Evolutionary conservation across 1,140 invertebrate genomes (phyloP), one percentile per base, ranked within the genome.

Genomic region (Babylonia areolata): DNA sequence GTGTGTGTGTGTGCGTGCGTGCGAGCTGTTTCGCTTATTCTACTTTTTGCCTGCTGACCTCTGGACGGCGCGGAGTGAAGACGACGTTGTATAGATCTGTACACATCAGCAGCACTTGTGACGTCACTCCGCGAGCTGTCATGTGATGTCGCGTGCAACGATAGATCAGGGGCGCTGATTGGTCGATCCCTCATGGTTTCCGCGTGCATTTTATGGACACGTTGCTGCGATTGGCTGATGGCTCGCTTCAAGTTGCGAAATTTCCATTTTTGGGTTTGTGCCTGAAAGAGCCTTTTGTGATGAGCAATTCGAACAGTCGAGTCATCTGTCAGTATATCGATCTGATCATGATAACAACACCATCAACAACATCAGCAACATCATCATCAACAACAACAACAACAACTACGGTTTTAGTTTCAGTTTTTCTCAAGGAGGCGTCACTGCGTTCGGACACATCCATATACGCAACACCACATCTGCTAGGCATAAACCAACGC

Each of bases 171-270:
- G 17, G 91, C 92, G n/a, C 91, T 91, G 54, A 93, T 84, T 28
- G 91, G 92, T 33, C 92, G 90, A n/a, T 88, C 85, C 37, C 91
- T 83, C 0, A 93, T 87, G 84, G 85, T 91, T 11, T 92, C 93
- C 6, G 90, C 91, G 33, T 91, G 90, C 17, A 89, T 89, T 71
- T 84, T 75, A 83, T 92, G 89, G 11, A 93, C 89, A 20, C 86
- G 88, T 31, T 89, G 90, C 87, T 93, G 89, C 12, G 93, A 93
- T 58, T 88, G 73, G 35, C n/a, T 78, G n/a, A 93, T 85, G 40
- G 92, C 92, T n/a, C 87, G 81, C 71, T 91, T 91, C 20, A 93
- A 84, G 42, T 87, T 86, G 15, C 86, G 85, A 81, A 92, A 93
- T 23, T 87, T 89, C 78, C 86, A 81, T 85, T 91, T 92, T 33